Evolutionary conservation across 2,113 vertebrate species (phyloP).

Genomic region (Bufo bufo): DNA sequence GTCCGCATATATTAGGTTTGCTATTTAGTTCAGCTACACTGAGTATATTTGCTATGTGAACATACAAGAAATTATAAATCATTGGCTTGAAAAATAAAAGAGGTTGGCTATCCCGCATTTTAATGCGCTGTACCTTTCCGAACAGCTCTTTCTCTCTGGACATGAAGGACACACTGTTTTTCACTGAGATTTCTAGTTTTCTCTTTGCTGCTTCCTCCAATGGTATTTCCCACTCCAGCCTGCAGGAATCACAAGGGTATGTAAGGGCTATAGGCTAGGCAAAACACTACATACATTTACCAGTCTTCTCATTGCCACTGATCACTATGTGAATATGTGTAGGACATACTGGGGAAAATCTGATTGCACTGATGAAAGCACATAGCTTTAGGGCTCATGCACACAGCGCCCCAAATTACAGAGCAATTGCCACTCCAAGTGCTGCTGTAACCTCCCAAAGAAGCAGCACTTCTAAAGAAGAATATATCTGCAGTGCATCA

Average conservation of each 20-base stretch:
- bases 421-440: too few relatives aligned
- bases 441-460: too few relatives aligned
- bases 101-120: background rate
- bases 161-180: conserved; percentile 88
- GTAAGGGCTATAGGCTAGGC: background rate
- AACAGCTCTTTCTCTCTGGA: conserved; percentile 85
- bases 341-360: too few relatives aligned
- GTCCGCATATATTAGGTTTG: too few relatives aligned
- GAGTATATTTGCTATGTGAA: too few relatives aligned
- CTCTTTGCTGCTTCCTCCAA: conserved; percentile 78
- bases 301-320: background rate
- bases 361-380: too few relatives aligned
- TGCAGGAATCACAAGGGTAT: conserved; percentile 57
- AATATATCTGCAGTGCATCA: too few relatives aligned
- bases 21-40: too few relatives aligned
- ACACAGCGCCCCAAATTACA: too few relatives aligned
- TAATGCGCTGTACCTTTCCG: conserved; percentile 76
- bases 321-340: background rate
- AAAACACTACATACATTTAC: background rate
- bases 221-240: conserved; percentile 89
- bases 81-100: background rate
- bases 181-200: conserved; percentile 84
- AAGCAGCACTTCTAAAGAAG: background rate
- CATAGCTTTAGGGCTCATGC: too few relatives aligned
- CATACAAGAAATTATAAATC: too few relatives aligned